Base-by-base conservation (phyloP, 2,888 invertebrate genomes). In the Pegoplata infirma region DNA sequence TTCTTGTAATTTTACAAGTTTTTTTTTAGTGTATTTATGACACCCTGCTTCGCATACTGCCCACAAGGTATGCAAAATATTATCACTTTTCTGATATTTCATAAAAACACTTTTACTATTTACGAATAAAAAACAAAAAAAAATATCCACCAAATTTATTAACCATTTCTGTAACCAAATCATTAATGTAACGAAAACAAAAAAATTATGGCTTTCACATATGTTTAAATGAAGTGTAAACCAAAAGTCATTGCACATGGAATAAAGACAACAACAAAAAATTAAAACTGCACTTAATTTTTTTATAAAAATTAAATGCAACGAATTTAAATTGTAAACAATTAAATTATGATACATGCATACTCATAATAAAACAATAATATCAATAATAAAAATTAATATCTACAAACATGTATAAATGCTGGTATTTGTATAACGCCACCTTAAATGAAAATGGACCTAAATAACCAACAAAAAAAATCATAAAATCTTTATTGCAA, bases 261-360 rank as follows among this genome's bases (percentile, higher is more conserved):
- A 4, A 16, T 19, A 32, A 49, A 19, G 49, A 17, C 6, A 17
- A 23, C 3, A 58, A 58, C 17, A 47, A 47, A 47, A 7, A 16
- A 17, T n/a, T 17, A 63, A 63, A 49, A 36, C 14, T 46, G 14
- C 53, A 28, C 21, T 47, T 17, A 56, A 46, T 32, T 58, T 40
- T 14, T 8, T 4, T 59, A 0, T 12, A 17, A n/a, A 8, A 58
- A 66, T 66, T 59, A 67, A 53, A 59, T 58, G 25, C 49, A 59
- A 53, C 36, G 53, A 51, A 51, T 76, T 64, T 64, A 64, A 76
- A 71, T 71, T 51, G 69, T 36, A 66, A 71, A 64, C 69, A 76
- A 76, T 71, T 71, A 71, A 76, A 76, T 76, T 59, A 64, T 64
- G 58, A 14, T 32, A 46, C 51, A 14, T 32, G 32, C 51, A 49